phyloP scores from a whole-genome alignment of 53 echinoderm and acorn worm genomes.

The Apostichopus leukothele region DNA sequence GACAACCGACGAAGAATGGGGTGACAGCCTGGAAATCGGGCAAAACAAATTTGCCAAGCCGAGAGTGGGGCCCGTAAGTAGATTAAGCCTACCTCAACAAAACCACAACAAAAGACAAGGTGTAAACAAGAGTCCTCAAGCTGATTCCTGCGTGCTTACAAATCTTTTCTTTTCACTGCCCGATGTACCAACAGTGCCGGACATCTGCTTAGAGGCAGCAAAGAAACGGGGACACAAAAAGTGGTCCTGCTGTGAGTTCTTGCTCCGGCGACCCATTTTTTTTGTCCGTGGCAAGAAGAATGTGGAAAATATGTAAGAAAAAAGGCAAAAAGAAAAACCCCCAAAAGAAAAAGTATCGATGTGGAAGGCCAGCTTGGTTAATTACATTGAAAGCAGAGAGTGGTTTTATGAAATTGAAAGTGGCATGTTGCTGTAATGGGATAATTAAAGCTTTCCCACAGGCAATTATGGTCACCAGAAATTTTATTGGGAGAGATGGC shows the following conservation, averaged over 20 bases:
- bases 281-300: not conserved
- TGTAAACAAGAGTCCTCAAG: slow-evolving; percentile 38
- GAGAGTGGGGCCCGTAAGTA: slow-evolving; percentile 24
- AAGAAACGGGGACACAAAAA: slow-evolving; percentile 11
- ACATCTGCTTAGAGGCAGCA: slow-evolving; percentile 21
- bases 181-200: slow-evolving; percentile 32
- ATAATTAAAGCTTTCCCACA: not conserved
- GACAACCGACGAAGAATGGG: slow-evolving; percentile 18
- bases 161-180: slow-evolving; percentile 29
- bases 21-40: slow-evolving; percentile 10
- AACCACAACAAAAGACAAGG: slow-evolving; percentile 29
- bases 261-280: not conserved
- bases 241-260: slow-evolving; percentile 3
- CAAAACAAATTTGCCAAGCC: slow-evolving; percentile 29
- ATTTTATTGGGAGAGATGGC: no score
- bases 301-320: not conserved
- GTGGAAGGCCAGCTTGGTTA: no score
- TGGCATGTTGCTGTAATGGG: not conserved
- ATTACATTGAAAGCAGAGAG: not conserved
- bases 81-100: slow-evolving; percentile 17
- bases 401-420: not conserved
- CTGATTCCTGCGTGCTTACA: slow-evolving; percentile 28
- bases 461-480: no score
- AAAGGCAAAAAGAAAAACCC: not conserved
- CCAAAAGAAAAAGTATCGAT: not conserved